Evolutionary conservation across 2,113 vertebrate genomes (phyloP), one percentile per base, ranked within the genome.

Genomic region (Pseudopodoces humilis): DNA sequence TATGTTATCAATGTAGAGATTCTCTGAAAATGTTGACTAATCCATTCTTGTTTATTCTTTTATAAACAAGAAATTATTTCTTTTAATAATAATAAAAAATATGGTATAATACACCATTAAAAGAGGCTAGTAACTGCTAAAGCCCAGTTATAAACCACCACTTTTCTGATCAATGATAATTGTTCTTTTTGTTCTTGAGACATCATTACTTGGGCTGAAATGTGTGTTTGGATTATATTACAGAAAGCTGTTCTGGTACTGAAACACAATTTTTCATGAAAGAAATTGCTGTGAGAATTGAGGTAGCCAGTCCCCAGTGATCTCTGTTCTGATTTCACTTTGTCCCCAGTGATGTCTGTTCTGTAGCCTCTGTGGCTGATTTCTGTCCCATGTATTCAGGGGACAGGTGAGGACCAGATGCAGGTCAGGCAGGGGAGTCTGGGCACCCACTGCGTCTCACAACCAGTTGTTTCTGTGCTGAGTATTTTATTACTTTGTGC

Each of bases 1-100:
- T 19, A 5, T 91, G 68, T 94, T 96, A 94, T 43, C 24, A 86
- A n/a, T 37, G 65, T 94, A 91, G 72, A 31, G 46, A 74, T 95
- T 88, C 56, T 74, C 56, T 74, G 41, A 94, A 96, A 96, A 55
- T 87, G 46, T 52, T 95, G 88, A 96, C 53, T 94, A 94, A 95
- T 94, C 67, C 65, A 50, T 64, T 94, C 49, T 23, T 92, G 27
- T 92, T 97, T 95, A 86, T 92, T 46, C n/a, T 94, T 91, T 90
- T 92, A 79, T 92, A 96, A 96, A 88, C n/a, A 82, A 22, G 80
- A 88, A 97, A 90, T 83, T 41, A 96, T 89, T 94, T 96, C 19
- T 93, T 96, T 94, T 92, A 96, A 94, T 95, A 86, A 91, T 95
- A 90, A 93, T 86, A 71, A 15, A 47, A 92, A 88, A 82, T 37